Conservation (phyloP, 2,113 vertebrate genomes). For the Cricetomys ansorgei region DNA sequence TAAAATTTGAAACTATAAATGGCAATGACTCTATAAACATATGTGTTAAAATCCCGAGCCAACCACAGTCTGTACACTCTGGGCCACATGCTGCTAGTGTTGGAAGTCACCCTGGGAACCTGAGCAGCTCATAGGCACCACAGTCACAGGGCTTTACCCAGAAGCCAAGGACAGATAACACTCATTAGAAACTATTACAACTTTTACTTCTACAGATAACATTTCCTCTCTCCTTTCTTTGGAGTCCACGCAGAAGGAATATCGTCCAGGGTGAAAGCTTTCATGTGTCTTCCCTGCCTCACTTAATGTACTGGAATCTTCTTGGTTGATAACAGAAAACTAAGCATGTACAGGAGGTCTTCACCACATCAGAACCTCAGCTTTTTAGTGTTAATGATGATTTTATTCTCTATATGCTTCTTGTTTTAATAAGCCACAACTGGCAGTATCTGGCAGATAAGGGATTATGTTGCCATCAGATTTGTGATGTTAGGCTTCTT, state of each 20-base stretch:
- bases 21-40: not conserved
- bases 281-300: not conserved
- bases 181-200: not conserved
- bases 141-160: fast-evolving
- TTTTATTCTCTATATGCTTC: not conserved
- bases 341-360: not conserved
- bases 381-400: not conserved
- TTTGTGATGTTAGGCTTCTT: not conserved
- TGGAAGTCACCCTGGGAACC: not conserved
- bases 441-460: not conserved
- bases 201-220: not conserved
- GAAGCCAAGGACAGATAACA: not conserved
- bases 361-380: not conserved
- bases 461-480: not conserved
- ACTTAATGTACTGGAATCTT: not conserved
- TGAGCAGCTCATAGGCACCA: fast-evolving
- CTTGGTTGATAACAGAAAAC: not conserved
- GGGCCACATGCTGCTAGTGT: no score
- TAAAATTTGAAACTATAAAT: not conserved
- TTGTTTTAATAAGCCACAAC: not conserved
- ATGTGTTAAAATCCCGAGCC: not conserved
- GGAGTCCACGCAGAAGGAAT: not conserved
- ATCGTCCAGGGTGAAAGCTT: not conserved
- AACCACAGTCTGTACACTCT: not conserved
- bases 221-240: not conserved